A percentile compares a stretch with the other conserved stretches of the same genome.
phyloP scores from a whole-genome alignment of 2,113 vertebrate genomes.

The Melanerpes aurifrons region DNA sequence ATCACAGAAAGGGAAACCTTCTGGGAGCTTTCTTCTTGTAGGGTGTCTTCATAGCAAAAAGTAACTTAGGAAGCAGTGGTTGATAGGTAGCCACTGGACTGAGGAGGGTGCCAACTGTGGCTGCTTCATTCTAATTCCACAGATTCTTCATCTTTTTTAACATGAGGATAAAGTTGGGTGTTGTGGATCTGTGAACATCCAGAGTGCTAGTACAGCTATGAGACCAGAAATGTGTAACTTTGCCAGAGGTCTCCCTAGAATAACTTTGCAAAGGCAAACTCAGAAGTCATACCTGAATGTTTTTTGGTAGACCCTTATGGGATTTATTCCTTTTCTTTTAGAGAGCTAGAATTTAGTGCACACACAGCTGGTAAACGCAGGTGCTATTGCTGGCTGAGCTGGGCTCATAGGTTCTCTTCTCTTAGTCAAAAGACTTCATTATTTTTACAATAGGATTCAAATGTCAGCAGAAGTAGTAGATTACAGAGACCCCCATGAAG shows the following conservation, averaged over 20 bases:
- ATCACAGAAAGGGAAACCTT: neutral
- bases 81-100: neutral
- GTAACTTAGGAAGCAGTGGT: neutral
- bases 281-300: neutral
- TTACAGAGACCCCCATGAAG: neutral
- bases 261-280: neutral
- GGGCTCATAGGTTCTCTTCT: neutral
- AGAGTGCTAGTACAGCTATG: neutral
- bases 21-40: neutral
- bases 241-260: neutral
- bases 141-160: neutral
- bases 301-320: neutral
- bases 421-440: neutral
- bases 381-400: neutral
- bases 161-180: neutral
- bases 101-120: neutral
- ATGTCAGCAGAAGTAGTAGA: neutral
- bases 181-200: neutral
- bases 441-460: neutral
- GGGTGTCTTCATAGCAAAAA: neutral
- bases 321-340: no score
- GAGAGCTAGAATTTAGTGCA: neutral
- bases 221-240: neutral
- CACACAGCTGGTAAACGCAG: neutral
- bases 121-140: neutral